Percentiles rank a stretch among this genome's conserved stretches.
These are phyloP conservation scores for Meleagris gallopavo DNA, from an alignment of 2,113 vertebrate genomes.

Conservation along the genomic window DNA sequence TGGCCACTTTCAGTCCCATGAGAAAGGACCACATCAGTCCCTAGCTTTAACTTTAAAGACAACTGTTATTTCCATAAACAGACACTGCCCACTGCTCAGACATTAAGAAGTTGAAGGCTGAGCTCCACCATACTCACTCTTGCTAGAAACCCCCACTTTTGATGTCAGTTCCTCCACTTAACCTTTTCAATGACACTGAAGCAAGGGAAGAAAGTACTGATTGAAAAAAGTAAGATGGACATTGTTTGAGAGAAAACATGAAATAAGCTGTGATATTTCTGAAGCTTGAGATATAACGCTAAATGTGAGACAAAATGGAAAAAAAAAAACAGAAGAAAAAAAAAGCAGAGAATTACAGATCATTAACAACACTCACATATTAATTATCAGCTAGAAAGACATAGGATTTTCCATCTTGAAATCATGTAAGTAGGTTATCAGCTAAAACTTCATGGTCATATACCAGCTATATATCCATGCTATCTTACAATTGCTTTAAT, in stretches of 20 bases:
- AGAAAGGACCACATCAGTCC: background rate
- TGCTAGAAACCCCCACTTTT: background rate
- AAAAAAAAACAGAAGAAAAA: background rate
- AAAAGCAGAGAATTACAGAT: background rate
- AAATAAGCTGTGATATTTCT: background rate
- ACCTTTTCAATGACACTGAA: background rate
- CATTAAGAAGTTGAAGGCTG: background rate
- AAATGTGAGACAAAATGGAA: background rate
- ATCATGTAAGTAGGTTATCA: background rate
- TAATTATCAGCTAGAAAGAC: background rate
- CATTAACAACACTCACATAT: background rate
- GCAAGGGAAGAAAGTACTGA: background rate
- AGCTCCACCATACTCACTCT: background rate
- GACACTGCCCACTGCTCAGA: background rate
- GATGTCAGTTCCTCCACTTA: background rate
- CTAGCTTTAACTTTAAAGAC: background rate
- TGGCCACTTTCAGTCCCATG: background rate
- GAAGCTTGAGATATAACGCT: background rate
- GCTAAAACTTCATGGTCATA: background rate
- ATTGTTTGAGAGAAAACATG: background rate
- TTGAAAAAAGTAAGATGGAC: background rate
- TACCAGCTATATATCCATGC: background rate
- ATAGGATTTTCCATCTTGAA: background rate
- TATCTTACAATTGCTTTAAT: background rate
- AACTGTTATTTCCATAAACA: background rate